Evolutionary conservation across 2,797 vertebrate genomes (phyloP).

Genomic region (Hoplostethus atlanticus): DNA sequence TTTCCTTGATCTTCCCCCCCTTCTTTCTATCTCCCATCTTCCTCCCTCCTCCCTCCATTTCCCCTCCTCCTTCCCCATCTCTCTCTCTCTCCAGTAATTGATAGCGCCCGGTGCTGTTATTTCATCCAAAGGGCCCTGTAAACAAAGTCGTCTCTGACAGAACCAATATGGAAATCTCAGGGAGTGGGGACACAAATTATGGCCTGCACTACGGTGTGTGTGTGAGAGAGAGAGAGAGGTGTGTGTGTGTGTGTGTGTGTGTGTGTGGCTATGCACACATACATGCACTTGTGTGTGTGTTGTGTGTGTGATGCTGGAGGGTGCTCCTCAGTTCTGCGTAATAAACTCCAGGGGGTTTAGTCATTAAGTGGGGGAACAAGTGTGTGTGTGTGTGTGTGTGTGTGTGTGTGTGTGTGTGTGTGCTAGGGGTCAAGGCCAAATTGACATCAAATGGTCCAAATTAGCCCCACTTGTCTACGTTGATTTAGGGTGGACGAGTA

Average conservation of each 20-base stretch:
- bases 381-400: slow-evolving; percentile 7
- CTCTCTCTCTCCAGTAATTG: slow-evolving; percentile 68
- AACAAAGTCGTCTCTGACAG: slow-evolving; percentile 84
- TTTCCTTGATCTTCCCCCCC: neutral
- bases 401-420: slow-evolving; percentile 37
- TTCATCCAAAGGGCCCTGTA: slow-evolving; percentile 85
- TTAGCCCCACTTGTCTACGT: slow-evolving; percentile 85
- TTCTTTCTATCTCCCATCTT: neutral
- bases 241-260: slow-evolving; percentile 8
- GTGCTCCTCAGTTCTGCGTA: slow-evolving; percentile 73
- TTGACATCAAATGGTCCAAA: slow-evolving; percentile 87
- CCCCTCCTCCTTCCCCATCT: slow-evolving; percentile 11
- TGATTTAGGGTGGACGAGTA: slow-evolving; percentile 83
- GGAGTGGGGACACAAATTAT: slow-evolving; percentile 75
- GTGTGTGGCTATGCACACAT: slow-evolving; percentile 3
- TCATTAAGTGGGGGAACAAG: slow-evolving; percentile 74
- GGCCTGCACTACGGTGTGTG: slow-evolving; percentile 32
- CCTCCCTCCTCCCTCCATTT: slow-evolving; percentile 20
- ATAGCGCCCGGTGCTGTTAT: slow-evolving; percentile 76
- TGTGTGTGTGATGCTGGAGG: slow-evolving; percentile 47
- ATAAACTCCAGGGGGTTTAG: slow-evolving; percentile 79
- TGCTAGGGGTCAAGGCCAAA: slow-evolving; percentile 84
- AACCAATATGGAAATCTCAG: slow-evolving; percentile 84
- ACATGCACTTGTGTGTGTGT: slow-evolving; percentile 13
- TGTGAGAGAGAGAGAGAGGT: neutral